Percentiles rank a stretch among this genome's conserved stretches.
These are phyloP conservation scores for Odontophorus gujanensis DNA, from an alignment of 2,113 vertebrate genomes.

Conservation along the genomic window DNA sequence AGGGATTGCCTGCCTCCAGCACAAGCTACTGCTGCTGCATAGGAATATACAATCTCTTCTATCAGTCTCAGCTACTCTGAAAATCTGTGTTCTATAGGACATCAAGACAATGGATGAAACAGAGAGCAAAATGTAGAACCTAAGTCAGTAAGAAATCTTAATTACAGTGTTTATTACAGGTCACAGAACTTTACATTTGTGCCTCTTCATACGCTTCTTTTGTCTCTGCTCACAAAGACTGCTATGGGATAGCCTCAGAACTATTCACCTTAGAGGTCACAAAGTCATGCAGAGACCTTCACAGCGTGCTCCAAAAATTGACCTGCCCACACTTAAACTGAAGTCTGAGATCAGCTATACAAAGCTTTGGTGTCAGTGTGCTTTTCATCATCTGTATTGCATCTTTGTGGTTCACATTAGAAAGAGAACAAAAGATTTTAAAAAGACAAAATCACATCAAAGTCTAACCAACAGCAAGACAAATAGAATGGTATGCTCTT, in stretches of 20 bases:
- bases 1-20: background rate
- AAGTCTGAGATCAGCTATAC: background rate
- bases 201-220: background rate
- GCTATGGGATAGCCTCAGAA: background rate
- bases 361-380: background rate
- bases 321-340: background rate
- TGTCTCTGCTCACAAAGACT: background rate
- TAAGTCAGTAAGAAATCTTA: background rate
- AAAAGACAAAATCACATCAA: background rate
- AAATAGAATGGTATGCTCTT: background rate
- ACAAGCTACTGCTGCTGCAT: rapidly evolving
- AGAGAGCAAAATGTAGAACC: background rate
- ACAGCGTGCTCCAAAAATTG: background rate
- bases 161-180: background rate
- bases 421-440: background rate
- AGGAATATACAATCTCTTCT: background rate
- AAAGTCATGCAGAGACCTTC: background rate
- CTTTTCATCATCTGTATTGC: background rate
- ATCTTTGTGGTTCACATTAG: background rate
- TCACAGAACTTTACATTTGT: background rate
- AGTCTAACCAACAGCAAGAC: background rate
- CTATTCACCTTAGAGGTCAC: background rate
- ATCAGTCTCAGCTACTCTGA: background rate
- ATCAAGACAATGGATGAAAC: background rate
- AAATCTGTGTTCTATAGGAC: background rate